Conservation (phyloP, 2,113 vertebrate species). For the Collichthys lucidus region DNA sequence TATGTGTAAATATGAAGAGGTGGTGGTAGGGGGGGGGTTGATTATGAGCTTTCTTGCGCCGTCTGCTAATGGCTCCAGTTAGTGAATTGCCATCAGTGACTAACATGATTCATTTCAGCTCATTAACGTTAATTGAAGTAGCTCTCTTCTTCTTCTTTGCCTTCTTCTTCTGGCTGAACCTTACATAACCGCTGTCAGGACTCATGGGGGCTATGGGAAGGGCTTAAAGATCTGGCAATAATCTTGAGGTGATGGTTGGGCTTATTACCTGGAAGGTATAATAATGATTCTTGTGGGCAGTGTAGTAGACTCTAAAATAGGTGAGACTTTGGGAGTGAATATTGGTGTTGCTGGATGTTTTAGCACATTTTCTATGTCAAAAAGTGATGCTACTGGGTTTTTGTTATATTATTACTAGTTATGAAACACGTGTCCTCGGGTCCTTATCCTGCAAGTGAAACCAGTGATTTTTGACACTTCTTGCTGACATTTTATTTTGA, state of each 20-base stretch:
- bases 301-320: not conserved
- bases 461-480: not conserved
- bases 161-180: constrained; percentile 32
- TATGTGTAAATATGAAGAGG: constrained; percentile 32
- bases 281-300: not conserved
- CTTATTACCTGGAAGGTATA: not conserved
- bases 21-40: not conserved
- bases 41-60: constrained; percentile 51
- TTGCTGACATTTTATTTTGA: constrained; percentile 5
- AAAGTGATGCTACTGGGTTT: not conserved
- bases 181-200: constrained; percentile 9
- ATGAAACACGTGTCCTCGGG: not conserved
- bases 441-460: not conserved
- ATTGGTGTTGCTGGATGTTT: not conserved
- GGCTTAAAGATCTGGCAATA: not conserved
- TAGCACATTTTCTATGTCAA: not conserved
- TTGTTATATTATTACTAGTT: not conserved
- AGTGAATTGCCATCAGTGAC: constrained; percentile 59
- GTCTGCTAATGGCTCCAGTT: constrained; percentile 57
- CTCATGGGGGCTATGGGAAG: constrained; percentile 10
- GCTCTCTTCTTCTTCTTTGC: constrained; percentile 34
- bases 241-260: not conserved
- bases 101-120: constrained; percentile 67
- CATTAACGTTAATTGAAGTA: constrained; percentile 66
- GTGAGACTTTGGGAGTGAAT: not conserved